A percentile compares a stretch with the other conserved stretches of the same genome.
Evolutionary conservation across 2,113 vertebrate species (phyloP).

Genomic region (Alouatta palliata): DNA sequence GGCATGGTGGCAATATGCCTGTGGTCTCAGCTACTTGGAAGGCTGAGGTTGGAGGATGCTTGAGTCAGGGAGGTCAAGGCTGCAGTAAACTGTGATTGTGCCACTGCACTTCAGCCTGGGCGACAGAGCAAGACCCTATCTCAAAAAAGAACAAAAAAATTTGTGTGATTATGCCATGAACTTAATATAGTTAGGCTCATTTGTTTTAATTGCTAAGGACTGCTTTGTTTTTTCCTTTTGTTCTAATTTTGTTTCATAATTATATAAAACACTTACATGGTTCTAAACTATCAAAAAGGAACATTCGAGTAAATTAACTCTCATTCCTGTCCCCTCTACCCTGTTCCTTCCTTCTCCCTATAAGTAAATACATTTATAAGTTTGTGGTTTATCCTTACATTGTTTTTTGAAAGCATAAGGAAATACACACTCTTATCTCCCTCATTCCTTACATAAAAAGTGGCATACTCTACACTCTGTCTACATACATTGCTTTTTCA

Average conservation of each 20-base stretch:
- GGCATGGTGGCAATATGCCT: background rate
- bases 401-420: background rate
- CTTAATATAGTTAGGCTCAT: background rate
- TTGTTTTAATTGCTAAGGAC: constrained; percentile 11
- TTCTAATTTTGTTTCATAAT: constrained; percentile 12
- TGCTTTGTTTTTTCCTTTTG: background rate
- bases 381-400: background rate
- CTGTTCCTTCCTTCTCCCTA: background rate
- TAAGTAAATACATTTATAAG: background rate
- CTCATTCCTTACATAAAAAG: constrained; percentile 1
- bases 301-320: background rate
- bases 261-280: background rate
- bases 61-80: background rate
- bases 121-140: background rate
- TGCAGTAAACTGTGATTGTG: background rate
- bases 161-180: background rate
- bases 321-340: background rate
- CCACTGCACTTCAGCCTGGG: background rate
- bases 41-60: background rate
- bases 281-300: background rate
- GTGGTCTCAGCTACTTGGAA: background rate
- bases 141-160: background rate
- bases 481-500: background rate
- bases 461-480: background rate
- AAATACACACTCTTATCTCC: background rate